phyloP scores from a whole-genome alignment of 1,140 invertebrate genomes.

The Drosophila parabipectinata region DNA sequence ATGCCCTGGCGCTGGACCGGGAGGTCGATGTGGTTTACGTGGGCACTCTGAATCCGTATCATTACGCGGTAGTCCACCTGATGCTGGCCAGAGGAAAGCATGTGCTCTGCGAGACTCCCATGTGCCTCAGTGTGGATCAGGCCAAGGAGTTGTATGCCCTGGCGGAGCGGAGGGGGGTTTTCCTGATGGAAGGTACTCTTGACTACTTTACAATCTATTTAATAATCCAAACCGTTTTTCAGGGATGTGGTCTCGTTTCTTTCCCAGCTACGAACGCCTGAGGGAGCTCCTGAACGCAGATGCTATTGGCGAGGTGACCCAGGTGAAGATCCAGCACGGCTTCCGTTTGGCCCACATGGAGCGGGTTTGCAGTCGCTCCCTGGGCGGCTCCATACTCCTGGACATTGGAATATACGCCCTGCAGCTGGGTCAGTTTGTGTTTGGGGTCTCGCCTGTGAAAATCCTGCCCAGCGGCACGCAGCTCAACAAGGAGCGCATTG shows the following conservation, averaged over 20 bases:
- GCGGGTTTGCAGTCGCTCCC: conserved; percentile 50
- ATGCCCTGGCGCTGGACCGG: conserved; percentile 88
- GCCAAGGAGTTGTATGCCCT: conserved; percentile 87
- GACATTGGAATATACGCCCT: conserved; percentile 93
- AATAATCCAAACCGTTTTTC: neutral
- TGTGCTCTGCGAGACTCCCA: conserved; percentile 93
- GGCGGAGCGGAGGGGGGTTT: conserved; percentile 88
- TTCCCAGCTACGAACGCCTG: conserved; percentile 89
- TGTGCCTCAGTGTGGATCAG: conserved; percentile 89
- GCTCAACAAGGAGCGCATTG: conserved; percentile 88
- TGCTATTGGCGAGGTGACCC: conserved; percentile 89
- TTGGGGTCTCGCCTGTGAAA: conserved; percentile 86
- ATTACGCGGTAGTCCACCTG: conserved; percentile 88
- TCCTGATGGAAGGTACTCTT: conserved; percentile 89
- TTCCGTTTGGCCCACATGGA: conserved; percentile 78
- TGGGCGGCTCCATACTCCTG: conserved; percentile 92
- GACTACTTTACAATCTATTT: conserved; percentile 78
- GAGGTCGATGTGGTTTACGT: conserved; percentile 93
- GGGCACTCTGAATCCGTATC: conserved; percentile 89
- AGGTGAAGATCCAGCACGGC: conserved; percentile 89
- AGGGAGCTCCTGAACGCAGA: conserved; percentile 86
- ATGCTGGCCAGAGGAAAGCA: conserved; percentile 91
- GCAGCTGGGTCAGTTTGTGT: conserved; percentile 90
- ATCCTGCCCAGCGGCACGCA: conserved; percentile 87
- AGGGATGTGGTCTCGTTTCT: conserved; percentile 91